Conservation (phyloP, 2,888 invertebrate species). For the Gasteruption jaculator region DNA sequence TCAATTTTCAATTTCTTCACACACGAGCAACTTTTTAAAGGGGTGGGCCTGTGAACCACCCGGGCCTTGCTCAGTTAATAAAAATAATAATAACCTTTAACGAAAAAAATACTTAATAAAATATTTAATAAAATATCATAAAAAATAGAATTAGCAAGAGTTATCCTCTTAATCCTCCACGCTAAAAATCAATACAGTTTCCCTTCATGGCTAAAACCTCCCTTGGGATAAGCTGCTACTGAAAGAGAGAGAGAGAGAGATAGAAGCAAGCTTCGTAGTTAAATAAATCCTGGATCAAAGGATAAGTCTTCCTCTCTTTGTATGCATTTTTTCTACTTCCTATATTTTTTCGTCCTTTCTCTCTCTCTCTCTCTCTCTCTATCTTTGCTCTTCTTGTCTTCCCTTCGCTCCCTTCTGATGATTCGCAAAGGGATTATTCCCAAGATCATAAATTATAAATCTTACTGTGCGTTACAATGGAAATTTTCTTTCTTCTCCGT, state of each 20-base stretch:
- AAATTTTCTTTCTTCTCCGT: conserved; percentile 33
- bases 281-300: conserved; percentile 53
- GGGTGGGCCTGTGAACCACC: too few species aligned
- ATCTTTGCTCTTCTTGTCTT: conserved; percentile 8
- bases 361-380: conserved; percentile 10
- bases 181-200: conserved; percentile 50
- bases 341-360: conserved; percentile 27
- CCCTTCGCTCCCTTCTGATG: conserved; percentile 4
- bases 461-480: conserved; percentile 36
- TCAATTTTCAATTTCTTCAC: too few species aligned
- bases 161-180: conserved; percentile 50
- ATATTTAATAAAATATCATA: conserved; percentile 16
- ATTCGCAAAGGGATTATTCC: conserved; percentile 41
- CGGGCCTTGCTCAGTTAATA: too few species aligned
- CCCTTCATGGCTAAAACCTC: conserved; percentile 44
- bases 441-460: conserved; percentile 47
- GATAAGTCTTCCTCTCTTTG: conserved; percentile 46
- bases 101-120: conserved; percentile 12
- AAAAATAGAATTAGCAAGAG: too few species aligned
- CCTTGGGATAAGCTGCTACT: conserved; percentile 48
- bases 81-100: too few species aligned
- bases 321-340: conserved; percentile 32
- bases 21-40: too few species aligned
- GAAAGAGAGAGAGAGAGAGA: too few species aligned
- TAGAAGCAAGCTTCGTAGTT: conserved; percentile 49